These are phyloP conservation scores for Meteorus cinctellus DNA, from an alignment of 2,888 invertebrate species.

Conservation along the genomic window DNA sequence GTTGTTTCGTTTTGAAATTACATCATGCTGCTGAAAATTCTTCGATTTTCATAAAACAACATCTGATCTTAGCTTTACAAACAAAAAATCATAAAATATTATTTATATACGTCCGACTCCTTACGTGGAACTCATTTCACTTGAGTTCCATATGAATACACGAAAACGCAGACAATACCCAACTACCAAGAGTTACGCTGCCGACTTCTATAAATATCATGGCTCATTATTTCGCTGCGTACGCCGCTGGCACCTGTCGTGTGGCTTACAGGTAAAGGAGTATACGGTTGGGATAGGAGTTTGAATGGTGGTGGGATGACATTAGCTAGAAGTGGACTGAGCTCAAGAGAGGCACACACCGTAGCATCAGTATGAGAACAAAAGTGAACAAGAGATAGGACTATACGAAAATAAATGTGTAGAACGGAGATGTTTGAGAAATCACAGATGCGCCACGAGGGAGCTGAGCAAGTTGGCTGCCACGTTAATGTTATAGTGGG, in stretches of 20 bases:
- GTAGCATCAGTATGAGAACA: slow-evolving; percentile 18
- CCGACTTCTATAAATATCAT: slow-evolving; percentile 57
- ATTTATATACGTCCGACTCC: no score
- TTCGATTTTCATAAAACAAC: no score
- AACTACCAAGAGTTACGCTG: slow-evolving; percentile 12
- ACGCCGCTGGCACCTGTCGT: slow-evolving; percentile 72
- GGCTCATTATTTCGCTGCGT: slow-evolving; percentile 65
- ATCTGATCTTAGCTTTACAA: no score
- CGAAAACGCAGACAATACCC: background rate
- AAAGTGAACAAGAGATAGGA: slow-evolving; percentile 37
- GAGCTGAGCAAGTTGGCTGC: slow-evolving; percentile 45
- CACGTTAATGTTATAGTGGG: slow-evolving; percentile 46
- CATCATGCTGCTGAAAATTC: no score
- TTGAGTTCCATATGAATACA: no score
- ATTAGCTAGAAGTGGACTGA: slow-evolving; percentile 24
- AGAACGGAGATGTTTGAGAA: slow-evolving; percentile 42
- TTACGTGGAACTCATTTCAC: no score
- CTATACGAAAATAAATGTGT: slow-evolving; percentile 25
- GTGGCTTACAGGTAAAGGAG: slow-evolving; percentile 64
- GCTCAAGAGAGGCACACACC: slow-evolving; percentile 4
- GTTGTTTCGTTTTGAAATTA: no score
- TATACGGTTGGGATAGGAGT: slow-evolving; percentile 26
- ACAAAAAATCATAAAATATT: no score
- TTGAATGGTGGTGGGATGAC: slow-evolving; percentile 32
- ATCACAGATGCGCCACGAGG: slow-evolving; percentile 46